Conservation (phyloP, 2,113 vertebrate genomes). For the Aleadryas rufinucha region DNA sequence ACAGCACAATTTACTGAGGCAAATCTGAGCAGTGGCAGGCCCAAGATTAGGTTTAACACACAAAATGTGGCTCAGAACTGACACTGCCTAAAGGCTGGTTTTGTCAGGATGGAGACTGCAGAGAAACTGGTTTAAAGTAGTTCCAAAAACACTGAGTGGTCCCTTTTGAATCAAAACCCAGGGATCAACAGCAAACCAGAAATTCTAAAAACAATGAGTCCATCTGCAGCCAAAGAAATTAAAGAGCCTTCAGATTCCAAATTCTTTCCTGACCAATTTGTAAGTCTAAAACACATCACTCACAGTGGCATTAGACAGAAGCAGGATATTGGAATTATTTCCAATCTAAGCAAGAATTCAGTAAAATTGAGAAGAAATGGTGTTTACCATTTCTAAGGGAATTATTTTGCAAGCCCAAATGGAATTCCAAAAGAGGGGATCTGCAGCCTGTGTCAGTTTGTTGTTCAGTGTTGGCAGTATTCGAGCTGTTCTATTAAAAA, state of each 20-base stretch:
- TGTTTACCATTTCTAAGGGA: constrained; percentile 3
- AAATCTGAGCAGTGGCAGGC: not conserved
- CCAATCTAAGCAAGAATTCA: constrained; percentile 16
- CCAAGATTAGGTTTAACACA: not conserved
- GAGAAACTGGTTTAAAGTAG: not conserved
- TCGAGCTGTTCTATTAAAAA: not conserved
- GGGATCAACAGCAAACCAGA: not conserved
- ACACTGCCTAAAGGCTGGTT: not conserved
- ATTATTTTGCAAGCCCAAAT: constrained; percentile 16
- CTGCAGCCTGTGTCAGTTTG: not conserved
- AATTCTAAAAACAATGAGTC: constrained; percentile 32
- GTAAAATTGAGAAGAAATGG: not conserved
- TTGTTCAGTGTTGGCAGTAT: not conserved
- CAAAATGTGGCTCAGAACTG: not conserved
- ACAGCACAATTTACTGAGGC: not conserved
- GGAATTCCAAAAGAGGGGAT: not conserved
- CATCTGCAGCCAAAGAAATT: constrained; percentile 32
- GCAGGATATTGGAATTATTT: not conserved
- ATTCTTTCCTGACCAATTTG: not conserved
- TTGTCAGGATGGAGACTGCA: not conserved
- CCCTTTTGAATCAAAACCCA: not conserved
- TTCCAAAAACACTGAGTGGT: not conserved
- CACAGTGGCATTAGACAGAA: not conserved
- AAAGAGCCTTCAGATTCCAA: not conserved
- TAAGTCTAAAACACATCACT: not conserved